phyloP scores from a whole-genome alignment of 1,140 invertebrate species.

The Ganaspis sp. region DNA sequence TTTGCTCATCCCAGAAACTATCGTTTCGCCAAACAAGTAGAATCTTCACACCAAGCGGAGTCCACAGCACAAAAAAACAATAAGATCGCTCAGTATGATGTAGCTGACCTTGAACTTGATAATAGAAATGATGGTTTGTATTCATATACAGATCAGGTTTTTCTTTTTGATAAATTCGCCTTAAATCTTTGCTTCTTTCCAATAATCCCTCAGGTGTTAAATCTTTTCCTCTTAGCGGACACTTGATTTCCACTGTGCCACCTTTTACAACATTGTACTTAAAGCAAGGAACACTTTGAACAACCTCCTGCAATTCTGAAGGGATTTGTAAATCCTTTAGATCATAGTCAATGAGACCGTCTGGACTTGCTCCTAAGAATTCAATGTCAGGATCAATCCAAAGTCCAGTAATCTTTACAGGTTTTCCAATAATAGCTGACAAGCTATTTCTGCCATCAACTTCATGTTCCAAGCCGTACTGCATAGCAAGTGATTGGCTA shows the following conservation, averaged over 20 bases:
- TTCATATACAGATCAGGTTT: slow-evolving; percentile 54
- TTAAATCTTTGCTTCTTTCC: slow-evolving; percentile 31
- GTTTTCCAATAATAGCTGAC: slow-evolving; percentile 40
- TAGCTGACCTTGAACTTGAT: slow-evolving; percentile 70
- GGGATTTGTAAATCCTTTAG: not conserved
- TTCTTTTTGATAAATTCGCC: slow-evolving; percentile 43
- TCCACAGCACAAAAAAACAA: slow-evolving; percentile 69
- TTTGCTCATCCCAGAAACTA: slow-evolving; percentile 51
- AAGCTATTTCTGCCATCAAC: slow-evolving; percentile 56
- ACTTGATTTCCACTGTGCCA: slow-evolving; percentile 67
- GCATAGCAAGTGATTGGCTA: slow-evolving; percentile 42
- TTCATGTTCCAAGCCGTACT: slow-evolving; percentile 63
- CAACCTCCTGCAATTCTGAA: not conserved
- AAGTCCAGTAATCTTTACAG: slow-evolving; percentile 63
- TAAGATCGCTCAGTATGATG: slow-evolving; percentile 60
- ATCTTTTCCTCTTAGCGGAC: slow-evolving; percentile 54
- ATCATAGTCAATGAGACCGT: slow-evolving; percentile 63
- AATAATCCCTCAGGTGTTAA: slow-evolving; percentile 44
- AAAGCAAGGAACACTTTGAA: not conserved
- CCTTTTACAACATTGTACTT: slow-evolving; percentile 41
- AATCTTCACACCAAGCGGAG: slow-evolving; percentile 43
- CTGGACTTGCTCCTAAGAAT: slow-evolving; percentile 67
- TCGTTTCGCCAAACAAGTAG: slow-evolving; percentile 47
- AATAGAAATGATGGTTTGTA: slow-evolving; percentile 65
- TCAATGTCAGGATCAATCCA: slow-evolving; percentile 62